A percentile compares a stretch with the other conserved stretches of the same genome.
Evolutionary conservation across 2,797 vertebrate genomes (phyloP).

Genomic region (Pseudocheirus occidentalis): DNA sequence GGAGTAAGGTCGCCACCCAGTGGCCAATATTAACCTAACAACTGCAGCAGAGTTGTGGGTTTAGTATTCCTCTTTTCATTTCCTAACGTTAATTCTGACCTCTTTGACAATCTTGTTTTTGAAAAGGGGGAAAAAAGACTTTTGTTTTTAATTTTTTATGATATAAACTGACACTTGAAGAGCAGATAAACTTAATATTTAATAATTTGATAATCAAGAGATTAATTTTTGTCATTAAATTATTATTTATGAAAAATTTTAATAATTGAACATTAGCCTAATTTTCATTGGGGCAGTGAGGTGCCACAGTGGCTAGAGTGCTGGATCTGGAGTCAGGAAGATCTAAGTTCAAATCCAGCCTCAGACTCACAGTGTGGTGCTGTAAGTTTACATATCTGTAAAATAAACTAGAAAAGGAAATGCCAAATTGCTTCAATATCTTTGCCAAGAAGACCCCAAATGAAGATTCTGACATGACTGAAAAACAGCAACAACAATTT

Average conservation of each 20-base stretch:
- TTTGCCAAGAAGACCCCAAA: not conserved
- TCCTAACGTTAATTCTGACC: conserved; percentile 3
- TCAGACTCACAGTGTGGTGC: not conserved
- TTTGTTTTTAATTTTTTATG: not conserved
- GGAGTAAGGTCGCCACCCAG: conserved; percentile 65
- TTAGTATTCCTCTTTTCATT: not conserved
- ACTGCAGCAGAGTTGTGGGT: not conserved
- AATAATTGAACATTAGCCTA: not conserved
- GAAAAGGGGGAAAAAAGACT: not conserved
- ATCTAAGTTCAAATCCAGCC: not conserved
- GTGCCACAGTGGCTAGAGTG: not conserved
- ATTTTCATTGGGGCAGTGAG: not conserved
- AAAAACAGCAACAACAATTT: conserved; percentile 22
- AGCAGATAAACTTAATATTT: not conserved
- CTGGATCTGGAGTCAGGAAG: not conserved
- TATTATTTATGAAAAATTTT: not conserved
- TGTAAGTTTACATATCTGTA: not conserved
- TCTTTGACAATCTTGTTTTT: not conserved
- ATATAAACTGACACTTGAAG: not conserved
- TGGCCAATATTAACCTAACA: conserved; percentile 51
- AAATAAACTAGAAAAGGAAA: not conserved
- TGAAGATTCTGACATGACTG: not conserved
- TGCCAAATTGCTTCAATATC: not conserved
- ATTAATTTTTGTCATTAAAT: not conserved
- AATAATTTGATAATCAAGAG: not conserved